Conservation (phyloP, 2,797 vertebrate species). For the Malacoraja senta region DNA sequence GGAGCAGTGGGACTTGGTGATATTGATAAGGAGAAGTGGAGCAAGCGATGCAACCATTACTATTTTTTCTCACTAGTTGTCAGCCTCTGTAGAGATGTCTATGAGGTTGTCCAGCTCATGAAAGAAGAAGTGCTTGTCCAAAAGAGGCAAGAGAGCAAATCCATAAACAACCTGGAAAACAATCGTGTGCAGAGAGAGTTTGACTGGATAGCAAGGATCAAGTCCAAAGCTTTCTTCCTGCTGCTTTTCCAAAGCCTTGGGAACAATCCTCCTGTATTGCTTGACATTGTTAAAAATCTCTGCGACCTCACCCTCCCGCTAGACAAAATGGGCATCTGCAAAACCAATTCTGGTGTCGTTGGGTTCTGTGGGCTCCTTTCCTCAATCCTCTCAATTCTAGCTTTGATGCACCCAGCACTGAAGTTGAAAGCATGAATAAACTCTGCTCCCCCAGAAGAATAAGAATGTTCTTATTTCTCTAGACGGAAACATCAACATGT, state of each 20-base stretch:
- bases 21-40: slow-evolving; percentile 72
- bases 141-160: slow-evolving; percentile 45
- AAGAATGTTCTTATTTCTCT: background rate
- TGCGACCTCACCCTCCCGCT: slow-evolving; percentile 84
- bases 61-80: slow-evolving; percentile 74
- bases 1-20: slow-evolving; percentile 61
- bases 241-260: slow-evolving; percentile 64
- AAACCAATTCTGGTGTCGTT: slow-evolving; percentile 68
- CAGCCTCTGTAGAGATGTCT: slow-evolving; percentile 70
- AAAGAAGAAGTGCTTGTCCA: slow-evolving; percentile 50
- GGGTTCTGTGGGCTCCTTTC: slow-evolving; percentile 83
- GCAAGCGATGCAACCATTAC: slow-evolving; percentile 62
- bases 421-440: slow-evolving; percentile 60
- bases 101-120: slow-evolving; percentile 67
- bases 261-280: slow-evolving; percentile 67
- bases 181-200: slow-evolving; percentile 42
- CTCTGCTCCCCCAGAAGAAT: background rate
- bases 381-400: slow-evolving; percentile 77
- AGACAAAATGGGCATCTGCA: slow-evolving; percentile 73
- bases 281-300: slow-evolving; percentile 79
- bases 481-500: background rate
- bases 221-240: slow-evolving; percentile 62
- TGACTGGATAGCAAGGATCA: slow-evolving; percentile 51
- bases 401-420: slow-evolving; percentile 65
- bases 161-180: slow-evolving; percentile 43